phyloP scores from a whole-genome alignment of 2,888 invertebrate species.

The Drosophila antonietae region DNA sequence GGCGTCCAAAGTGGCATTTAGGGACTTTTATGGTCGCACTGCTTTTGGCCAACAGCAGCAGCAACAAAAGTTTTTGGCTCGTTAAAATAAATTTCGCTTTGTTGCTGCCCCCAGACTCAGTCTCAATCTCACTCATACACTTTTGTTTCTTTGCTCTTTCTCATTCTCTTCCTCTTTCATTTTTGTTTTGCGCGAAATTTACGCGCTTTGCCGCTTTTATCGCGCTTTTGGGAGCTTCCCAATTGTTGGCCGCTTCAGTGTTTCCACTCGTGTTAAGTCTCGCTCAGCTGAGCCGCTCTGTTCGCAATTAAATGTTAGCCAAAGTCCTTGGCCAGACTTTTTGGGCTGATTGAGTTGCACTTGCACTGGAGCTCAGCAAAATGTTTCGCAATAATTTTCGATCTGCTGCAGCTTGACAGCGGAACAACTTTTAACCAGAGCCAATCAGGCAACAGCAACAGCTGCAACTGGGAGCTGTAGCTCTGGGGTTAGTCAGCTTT shows the following conservation, averaged over 20 bases:
- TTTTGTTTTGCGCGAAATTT: constrained; percentile 53
- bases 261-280: no score
- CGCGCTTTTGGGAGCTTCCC: constrained; percentile 36
- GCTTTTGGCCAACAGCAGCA: constrained; percentile 37
- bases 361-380: constrained; percentile 24
- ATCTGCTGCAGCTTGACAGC: constrained; percentile 16
- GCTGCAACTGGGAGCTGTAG: neutral
- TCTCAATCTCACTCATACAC: neutral
- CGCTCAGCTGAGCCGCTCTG: neutral
- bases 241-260: neutral
- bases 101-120: neutral
- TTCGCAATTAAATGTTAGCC: constrained; percentile 38
- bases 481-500: neutral
- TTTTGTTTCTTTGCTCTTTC: constrained; percentile 7
- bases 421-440: constrained; percentile 10
- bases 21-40: constrained; percentile 64
- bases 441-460: constrained; percentile 1
- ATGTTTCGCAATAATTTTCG: constrained; percentile 34
- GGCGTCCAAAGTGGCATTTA: constrained; percentile 68
- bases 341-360: constrained; percentile 62
- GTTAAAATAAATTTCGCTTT: constrained; percentile 70
- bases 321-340: constrained; percentile 3
- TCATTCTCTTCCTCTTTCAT: neutral
- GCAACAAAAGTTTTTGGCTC: constrained; percentile 70
- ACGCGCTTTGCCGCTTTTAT: constrained; percentile 66